Evolutionary conservation across 2,797 vertebrate species (phyloP).

Genomic region (Chlorospingus flavigularis): DNA sequence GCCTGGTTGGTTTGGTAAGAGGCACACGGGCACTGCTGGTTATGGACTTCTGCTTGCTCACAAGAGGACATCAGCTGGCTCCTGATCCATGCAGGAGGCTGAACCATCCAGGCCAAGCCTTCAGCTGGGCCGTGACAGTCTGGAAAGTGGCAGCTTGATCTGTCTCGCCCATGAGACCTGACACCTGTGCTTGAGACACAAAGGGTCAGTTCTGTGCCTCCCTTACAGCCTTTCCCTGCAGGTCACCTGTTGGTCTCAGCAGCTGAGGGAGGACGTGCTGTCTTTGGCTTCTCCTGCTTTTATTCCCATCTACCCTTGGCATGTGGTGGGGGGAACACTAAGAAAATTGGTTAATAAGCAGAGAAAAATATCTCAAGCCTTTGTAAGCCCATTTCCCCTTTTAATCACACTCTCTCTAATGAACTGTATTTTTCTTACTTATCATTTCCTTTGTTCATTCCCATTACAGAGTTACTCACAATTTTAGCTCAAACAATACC

Average conservation of each 20-base stretch:
- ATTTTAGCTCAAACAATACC: conserved; percentile 54
- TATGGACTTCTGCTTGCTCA: neutral
- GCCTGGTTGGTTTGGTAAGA: neutral
- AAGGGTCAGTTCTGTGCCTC: neutral
- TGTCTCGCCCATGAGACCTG: neutral
- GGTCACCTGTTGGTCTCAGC: neutral
- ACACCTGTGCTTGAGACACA: neutral
- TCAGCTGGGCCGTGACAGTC: neutral
- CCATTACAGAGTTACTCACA: conserved; percentile 29
- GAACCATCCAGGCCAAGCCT: neutral
- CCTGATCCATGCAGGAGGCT: neutral
- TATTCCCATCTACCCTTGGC: neutral
- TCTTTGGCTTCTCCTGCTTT: neutral
- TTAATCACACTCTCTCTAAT: conserved; percentile 46
- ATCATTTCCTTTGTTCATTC: conserved; percentile 48
- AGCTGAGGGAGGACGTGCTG: neutral
- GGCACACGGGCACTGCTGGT: neutral
- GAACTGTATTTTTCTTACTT: conserved; percentile 52
- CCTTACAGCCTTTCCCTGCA: neutral
- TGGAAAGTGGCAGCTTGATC: neutral
- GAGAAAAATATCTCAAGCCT: conserved; percentile 19
- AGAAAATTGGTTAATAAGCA: neutral
- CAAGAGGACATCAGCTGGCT: neutral
- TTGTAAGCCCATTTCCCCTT: conserved; percentile 40
- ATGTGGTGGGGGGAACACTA: neutral